These are phyloP conservation scores for Chloroceryle aenea DNA, from an alignment of 2,113 vertebrate species.

Conservation along the genomic window DNA sequence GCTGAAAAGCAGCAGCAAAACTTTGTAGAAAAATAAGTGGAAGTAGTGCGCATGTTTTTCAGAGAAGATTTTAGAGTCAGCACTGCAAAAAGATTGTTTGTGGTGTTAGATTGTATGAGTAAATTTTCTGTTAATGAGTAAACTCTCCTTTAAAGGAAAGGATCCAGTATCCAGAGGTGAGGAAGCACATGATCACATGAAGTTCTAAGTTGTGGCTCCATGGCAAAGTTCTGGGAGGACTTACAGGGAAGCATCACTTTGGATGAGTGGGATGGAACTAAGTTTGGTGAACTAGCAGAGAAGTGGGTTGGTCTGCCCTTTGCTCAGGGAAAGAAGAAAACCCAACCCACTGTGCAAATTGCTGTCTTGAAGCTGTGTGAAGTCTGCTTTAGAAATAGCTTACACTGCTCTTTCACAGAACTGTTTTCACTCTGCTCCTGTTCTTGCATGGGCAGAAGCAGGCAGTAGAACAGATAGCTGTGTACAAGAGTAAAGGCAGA, in stretches of 20 bases:
- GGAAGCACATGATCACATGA: not conserved
- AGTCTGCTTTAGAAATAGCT: not conserved
- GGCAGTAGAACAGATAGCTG: not conserved
- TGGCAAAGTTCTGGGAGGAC: not conserved
- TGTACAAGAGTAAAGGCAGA: not conserved
- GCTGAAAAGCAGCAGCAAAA: not conserved
- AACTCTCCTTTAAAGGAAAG: not conserved
- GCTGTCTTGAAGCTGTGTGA: not conserved
- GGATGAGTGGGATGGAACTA: not conserved
- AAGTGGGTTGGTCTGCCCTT: not conserved
- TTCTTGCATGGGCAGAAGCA: not conserved
- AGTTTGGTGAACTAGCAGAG: not conserved
- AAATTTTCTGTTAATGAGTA: not conserved
- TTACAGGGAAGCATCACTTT: not conserved
- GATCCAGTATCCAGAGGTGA: not conserved
- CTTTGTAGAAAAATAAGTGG: not conserved
- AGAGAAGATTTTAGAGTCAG: not conserved
- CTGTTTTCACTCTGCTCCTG: rapidly evolving
- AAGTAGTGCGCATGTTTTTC: not conserved
- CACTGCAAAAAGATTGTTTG: not conserved
- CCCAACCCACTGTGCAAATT: not conserved
- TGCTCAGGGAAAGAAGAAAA: not conserved
- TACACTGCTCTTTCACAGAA: not conserved
- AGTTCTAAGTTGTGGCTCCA: not conserved
- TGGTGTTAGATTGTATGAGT: not conserved